Evolutionary conservation across 2,113 vertebrate species (phyloP).

Genomic region (Anolis sagrei): DNA sequence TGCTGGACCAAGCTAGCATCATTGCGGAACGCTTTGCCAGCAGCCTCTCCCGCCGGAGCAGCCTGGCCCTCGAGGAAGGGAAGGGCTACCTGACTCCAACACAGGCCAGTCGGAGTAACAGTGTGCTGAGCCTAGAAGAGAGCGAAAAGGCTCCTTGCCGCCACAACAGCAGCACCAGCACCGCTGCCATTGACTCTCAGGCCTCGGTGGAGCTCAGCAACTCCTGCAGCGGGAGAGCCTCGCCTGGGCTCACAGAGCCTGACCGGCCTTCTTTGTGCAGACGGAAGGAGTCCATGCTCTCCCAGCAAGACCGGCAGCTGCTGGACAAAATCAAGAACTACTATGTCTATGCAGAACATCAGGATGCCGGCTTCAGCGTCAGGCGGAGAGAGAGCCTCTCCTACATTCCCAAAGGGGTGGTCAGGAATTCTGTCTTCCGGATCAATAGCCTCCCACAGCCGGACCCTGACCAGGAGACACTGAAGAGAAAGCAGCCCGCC

Average conservation of each 20-base stretch:
- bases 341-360: slow-evolving; percentile 87
- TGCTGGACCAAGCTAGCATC: slow-evolving; percentile 86
- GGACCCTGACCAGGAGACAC: slow-evolving; percentile 39
- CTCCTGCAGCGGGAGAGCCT: slow-evolving; percentile 15
- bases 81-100: slow-evolving; percentile 71
- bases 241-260: slow-evolving; percentile 51
- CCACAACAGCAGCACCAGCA: slow-evolving; percentile 12
- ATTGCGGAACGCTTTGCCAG: slow-evolving; percentile 82
- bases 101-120: slow-evolving; percentile 75
- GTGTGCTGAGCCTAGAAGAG: slow-evolving; percentile 79
- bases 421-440: slow-evolving; percentile 86
- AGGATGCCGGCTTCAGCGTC: slow-evolving; percentile 84
- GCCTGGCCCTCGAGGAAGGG: slow-evolving; percentile 83
- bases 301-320: slow-evolving; percentile 86
- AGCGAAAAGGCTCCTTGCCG: slow-evolving; percentile 64
- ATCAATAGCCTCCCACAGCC: slow-evolving; percentile 80
- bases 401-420: slow-evolving; percentile 93
- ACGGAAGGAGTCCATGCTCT: slow-evolving; percentile 83
- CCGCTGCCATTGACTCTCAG: slow-evolving; percentile 40
- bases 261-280: slow-evolving; percentile 48
- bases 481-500: slow-evolving; percentile 9
- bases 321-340: slow-evolving; percentile 92
- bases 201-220: neutral
- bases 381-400: slow-evolving; percentile 93
- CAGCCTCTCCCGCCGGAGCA: slow-evolving; percentile 83